Percentiles rank a stretch among this genome's conserved stretches.
Conservation (phyloP, 1,140 invertebrate genomes). For the Drosophila ficusphila region DNA sequence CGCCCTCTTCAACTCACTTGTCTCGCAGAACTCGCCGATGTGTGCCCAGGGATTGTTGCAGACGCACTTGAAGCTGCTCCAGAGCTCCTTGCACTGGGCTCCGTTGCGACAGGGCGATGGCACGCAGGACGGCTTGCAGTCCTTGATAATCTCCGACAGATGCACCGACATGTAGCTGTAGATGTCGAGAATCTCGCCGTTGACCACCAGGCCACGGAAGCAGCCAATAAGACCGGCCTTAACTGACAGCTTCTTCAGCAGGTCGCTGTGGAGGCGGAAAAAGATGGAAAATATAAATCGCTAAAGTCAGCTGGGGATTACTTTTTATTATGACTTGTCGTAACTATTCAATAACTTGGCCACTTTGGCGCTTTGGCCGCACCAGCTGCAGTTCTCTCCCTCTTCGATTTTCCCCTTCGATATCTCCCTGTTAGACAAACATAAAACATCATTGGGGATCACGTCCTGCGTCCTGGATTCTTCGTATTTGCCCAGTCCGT, state of each 20-base stretch:
- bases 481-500: conserved; percentile 15
- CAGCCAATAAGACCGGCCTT: conserved; percentile 96
- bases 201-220: conserved; percentile 95
- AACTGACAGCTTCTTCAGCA: conserved; percentile 91
- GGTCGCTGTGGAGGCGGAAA: conserved; percentile 86
- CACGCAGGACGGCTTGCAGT: conserved; percentile 96
- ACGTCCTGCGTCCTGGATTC: conserved; percentile 10
- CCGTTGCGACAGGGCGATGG: conserved; percentile 97
- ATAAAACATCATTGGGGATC: conserved; percentile 23
- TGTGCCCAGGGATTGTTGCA: conserved; percentile 96
- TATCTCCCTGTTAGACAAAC: conserved; percentile 19
- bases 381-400: conserved; percentile 11
- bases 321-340: conserved; percentile 61
- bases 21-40: conserved; percentile 94
- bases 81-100: conserved; percentile 94
- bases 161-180: conserved; percentile 97
- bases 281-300: background rate
- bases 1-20: conserved; percentile 87
- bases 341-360: conserved; percentile 73
- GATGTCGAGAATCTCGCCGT: conserved; percentile 95
- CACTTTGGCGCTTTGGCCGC: conserved; percentile 29
- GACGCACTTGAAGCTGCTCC: conserved; percentile 96
- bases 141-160: conserved; percentile 94
- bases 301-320: conserved; percentile 39
- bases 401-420: background rate